These are phyloP conservation scores for Melipona bicolor DNA, from an alignment of 2,888 invertebrate genomes.

Conservation along the genomic window DNA sequence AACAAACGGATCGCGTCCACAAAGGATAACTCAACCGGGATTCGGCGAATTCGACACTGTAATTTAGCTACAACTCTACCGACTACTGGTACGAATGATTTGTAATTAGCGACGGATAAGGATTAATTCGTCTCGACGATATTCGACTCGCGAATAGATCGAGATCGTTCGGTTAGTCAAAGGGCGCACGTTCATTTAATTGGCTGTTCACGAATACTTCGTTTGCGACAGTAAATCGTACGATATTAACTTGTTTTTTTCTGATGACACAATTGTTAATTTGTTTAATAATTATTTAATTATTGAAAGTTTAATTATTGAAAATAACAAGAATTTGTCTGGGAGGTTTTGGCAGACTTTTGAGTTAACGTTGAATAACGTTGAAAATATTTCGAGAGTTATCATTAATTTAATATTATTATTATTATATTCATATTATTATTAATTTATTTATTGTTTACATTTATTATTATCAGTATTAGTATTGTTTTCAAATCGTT, in stretches of 20 bases:
- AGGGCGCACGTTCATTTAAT: constrained; percentile 14
- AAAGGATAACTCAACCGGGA: constrained; percentile 20
- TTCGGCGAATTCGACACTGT: constrained; percentile 26
- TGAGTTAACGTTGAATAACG: too few relatives aligned
- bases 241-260: not conserved
- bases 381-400: not conserved
- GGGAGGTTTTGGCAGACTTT: not conserved
- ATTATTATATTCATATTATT: too few relatives aligned
- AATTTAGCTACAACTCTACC: constrained; percentile 54
- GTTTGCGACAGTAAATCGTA: not conserved
- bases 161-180: not conserved
- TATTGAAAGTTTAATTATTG: fast-evolving
- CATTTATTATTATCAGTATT: too few relatives aligned
- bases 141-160: not conserved
- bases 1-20: constrained; percentile 5
- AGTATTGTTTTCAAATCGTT: too few relatives aligned
- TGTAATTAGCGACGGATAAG: constrained; percentile 32
- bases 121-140: constrained; percentile 14
- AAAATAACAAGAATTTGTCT: fast-evolving
- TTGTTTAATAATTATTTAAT: not conserved
- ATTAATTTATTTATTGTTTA: too few relatives aligned
- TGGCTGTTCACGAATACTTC: not conserved
- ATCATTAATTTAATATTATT: not conserved
- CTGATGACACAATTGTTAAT: too few relatives aligned
- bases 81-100: constrained; percentile 61